Conservation (phyloP, 2,797 vertebrate genomes). For the Passerculus sandwichensis region DNA sequence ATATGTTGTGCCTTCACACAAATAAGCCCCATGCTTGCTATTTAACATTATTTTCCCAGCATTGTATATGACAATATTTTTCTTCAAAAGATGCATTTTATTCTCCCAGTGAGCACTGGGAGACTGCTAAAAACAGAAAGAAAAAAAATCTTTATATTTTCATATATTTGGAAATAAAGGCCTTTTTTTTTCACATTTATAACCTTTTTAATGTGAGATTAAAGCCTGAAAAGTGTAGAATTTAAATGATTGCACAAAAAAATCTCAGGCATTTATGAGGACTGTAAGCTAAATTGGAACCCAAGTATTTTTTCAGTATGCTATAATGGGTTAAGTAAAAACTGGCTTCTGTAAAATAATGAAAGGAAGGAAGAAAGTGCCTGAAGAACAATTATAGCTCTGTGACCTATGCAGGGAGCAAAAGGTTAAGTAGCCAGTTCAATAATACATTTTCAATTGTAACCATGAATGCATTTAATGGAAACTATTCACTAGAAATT, state of each 20-base stretch:
- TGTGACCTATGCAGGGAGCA: not conserved
- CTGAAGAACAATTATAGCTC: not conserved
- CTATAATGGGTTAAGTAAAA: not conserved
- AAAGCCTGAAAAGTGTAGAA: not conserved
- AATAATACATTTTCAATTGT: not conserved
- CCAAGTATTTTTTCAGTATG: not conserved
- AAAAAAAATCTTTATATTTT: not conserved
- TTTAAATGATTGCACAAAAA: not conserved
- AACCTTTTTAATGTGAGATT: not conserved
- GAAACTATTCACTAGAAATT: not conserved
- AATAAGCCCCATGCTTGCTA: not conserved
- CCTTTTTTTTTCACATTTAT: not conserved
- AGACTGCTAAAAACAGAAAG: not conserved
- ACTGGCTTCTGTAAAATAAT: not conserved
- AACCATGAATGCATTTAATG: not conserved
- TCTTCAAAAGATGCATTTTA: not conserved
- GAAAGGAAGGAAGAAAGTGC: not conserved
- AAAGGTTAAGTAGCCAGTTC: not conserved
- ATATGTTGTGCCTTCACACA: not conserved
- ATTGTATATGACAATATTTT: not conserved
- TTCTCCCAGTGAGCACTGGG: not conserved
- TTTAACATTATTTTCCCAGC: not conserved
- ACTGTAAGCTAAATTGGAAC: not conserved
- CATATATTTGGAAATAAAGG: not conserved
- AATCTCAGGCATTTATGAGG: not conserved